Percentiles rank a stretch among this genome's conserved stretches.
Conservation (phyloP, 2,888 invertebrate species). For the Nephrotoma guestfalica region DNA sequence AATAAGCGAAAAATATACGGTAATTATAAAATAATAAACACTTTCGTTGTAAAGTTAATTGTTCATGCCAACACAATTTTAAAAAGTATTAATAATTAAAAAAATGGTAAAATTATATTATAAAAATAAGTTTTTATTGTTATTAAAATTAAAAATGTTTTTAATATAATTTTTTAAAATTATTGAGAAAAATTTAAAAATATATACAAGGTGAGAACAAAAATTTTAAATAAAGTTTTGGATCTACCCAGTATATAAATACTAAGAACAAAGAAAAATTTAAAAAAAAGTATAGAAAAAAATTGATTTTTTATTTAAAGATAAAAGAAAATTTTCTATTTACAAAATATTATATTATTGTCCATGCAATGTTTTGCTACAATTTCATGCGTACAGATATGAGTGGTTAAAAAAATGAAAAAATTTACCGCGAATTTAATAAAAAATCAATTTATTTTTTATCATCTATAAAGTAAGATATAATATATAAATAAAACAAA, state of each 20-base stretch:
- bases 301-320: background rate
- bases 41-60: background rate
- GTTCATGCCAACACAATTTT: background rate
- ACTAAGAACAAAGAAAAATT: background rate
- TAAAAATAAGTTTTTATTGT: background rate
- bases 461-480: background rate
- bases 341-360: background rate
- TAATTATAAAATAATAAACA: background rate
- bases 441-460: background rate
- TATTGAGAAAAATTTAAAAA: background rate
- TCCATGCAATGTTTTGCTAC: background rate
- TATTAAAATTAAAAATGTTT: background rate
- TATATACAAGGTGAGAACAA: background rate
- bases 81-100: background rate
- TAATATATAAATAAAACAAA: background rate
- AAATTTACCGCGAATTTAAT: background rate
- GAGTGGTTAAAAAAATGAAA: background rate
- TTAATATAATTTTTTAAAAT: background rate
- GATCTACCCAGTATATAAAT: background rate
- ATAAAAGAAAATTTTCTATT: background rate
- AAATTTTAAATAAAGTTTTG: background rate
- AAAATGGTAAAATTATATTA: background rate
- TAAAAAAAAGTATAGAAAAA: background rate
- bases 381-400: background rate
- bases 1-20: background rate